Evolutionary conservation across 2,113 vertebrate genomes (phyloP).

Genomic region (Chrysemys picta): DNA sequence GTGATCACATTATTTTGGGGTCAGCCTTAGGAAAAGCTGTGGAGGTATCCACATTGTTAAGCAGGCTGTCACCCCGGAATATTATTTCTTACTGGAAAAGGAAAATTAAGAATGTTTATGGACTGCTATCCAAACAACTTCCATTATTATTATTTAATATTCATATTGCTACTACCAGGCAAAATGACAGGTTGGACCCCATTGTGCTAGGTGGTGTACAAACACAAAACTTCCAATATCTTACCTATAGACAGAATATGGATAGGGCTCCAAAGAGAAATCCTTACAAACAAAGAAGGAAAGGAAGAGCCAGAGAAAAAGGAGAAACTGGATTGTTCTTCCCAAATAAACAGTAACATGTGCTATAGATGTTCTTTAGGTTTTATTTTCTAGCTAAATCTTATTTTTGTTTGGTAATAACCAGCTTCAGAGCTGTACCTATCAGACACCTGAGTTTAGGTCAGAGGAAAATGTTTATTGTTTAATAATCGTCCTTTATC

Average conservation of each 20-base stretch:
- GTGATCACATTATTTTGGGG: accelerated
- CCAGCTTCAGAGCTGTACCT: background rate
- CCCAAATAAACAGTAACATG: background rate
- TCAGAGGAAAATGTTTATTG: background rate
- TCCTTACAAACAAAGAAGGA: accelerated
- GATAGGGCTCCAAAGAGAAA: accelerated
- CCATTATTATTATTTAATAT: accelerated
- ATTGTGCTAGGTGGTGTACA: accelerated
- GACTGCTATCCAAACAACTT: accelerated
- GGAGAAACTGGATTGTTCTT: background rate
- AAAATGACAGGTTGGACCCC: background rate
- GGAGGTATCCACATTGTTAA: accelerated
- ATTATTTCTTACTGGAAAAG: accelerated
- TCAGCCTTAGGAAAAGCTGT: accelerated
- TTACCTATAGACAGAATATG: accelerated
- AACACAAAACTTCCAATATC: accelerated
- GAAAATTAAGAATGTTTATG: background rate
- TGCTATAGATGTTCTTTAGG: background rate
- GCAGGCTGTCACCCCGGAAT: accelerated
- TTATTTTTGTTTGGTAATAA: background rate
- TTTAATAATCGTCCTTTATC: background rate
- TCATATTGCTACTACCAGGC: accelerated
- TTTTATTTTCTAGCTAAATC: accelerated
- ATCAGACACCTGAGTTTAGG: background rate
- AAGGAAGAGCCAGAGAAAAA: background rate